A percentile compares a stretch with the other conserved stretches of the same genome.
These are phyloP conservation scores for Motacilla tschutschensis DNA, from an alignment of 2,113 vertebrate species.

Conservation along the genomic window DNA sequence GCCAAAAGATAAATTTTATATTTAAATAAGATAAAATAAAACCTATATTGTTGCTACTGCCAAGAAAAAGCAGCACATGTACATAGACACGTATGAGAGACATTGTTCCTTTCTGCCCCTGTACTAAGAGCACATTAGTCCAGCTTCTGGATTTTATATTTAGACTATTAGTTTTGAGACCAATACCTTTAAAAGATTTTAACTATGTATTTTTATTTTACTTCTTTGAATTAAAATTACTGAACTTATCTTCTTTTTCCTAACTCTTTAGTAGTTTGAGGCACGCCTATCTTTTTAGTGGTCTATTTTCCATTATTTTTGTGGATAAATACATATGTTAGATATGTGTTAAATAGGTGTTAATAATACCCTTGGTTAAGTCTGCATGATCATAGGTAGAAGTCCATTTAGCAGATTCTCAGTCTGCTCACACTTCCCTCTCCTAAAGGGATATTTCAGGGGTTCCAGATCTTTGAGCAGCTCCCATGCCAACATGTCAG, in stretches of 20 bases:
- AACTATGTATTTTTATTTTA: conserved; percentile 15
- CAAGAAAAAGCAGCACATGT: not conserved
- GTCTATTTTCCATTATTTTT: not conserved
- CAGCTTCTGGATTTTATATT: not conserved
- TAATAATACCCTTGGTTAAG: not conserved
- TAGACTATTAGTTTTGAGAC: not conserved
- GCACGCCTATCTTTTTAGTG: accelerated
- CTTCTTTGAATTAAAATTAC: not conserved
- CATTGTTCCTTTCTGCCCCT: not conserved
- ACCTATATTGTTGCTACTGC: not conserved
- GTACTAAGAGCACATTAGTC: not conserved
- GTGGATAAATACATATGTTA: not conserved
- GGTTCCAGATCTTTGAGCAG: not conserved
- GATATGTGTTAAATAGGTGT: not conserved
- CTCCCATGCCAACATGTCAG: not conserved
- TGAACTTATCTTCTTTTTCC: not conserved
- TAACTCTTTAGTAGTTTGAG: not conserved
- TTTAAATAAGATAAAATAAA: not conserved
- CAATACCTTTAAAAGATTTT: conserved; percentile 15
- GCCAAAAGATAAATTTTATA: not conserved
- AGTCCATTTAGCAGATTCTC: not conserved
- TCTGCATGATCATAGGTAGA: not conserved
- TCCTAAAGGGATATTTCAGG: not conserved
- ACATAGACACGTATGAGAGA: not conserved
- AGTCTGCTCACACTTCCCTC: not conserved